Evolutionary conservation across 2,888 invertebrate species (phyloP).

Genomic region (Zygothrica quintamaculata): DNA sequence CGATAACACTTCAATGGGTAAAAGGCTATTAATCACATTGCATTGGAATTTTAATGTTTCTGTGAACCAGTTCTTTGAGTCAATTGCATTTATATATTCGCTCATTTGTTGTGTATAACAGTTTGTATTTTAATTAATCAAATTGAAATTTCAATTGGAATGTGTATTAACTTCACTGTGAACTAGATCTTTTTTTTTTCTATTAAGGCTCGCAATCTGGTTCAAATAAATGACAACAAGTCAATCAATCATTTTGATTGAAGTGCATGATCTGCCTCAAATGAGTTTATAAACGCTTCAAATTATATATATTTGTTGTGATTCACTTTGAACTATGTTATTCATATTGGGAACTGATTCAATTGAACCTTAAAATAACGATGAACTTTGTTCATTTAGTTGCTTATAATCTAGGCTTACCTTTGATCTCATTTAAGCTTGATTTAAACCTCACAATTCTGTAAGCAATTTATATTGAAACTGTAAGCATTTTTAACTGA

Average conservation of each 20-base stretch:
- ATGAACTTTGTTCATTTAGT: too few species aligned
- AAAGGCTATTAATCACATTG: constrained; percentile 46
- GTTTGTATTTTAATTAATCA: constrained; percentile 23
- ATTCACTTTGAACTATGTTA: background rate
- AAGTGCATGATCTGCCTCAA: too few species aligned
- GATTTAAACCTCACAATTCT: too few species aligned
- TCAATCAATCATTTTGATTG: constrained; percentile 5
- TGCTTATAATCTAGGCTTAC: too few species aligned
- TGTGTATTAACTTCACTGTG: background rate
- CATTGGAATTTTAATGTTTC: constrained; percentile 46
- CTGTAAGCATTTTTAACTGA: too few species aligned
- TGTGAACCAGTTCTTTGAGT: constrained; percentile 44
- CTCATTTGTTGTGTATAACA: constrained; percentile 14
- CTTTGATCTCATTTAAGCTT: too few species aligned
- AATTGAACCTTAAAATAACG: too few species aligned
- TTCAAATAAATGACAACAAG: constrained; percentile 1
- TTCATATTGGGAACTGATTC: too few species aligned
- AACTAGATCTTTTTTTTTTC: constrained; percentile 8
- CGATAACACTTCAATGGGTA: constrained; percentile 44
- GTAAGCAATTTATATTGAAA: too few species aligned
- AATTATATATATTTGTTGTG: background rate
- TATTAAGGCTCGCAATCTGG: constrained; percentile 1
- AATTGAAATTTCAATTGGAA: background rate
- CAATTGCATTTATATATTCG: constrained; percentile 21
- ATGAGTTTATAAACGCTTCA: too few species aligned